Conservation (phyloP, 2,113 vertebrate species). For the Rhinopithecus roxellana region DNA sequence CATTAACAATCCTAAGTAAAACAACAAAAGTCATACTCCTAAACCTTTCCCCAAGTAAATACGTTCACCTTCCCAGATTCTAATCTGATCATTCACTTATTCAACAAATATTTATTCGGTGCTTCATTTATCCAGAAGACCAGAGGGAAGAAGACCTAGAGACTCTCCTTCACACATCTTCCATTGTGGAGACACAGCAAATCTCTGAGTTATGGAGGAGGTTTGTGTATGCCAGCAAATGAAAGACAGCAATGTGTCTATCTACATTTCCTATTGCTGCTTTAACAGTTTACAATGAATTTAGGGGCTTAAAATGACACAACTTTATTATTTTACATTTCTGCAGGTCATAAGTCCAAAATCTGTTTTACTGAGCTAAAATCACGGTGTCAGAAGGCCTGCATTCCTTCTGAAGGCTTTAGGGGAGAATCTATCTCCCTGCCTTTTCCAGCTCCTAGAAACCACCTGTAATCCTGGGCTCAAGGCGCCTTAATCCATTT, state of each 20-base stretch:
- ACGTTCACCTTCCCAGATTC: neutral
- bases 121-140: neutral
- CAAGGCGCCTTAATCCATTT: neutral
- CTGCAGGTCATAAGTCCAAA: neutral
- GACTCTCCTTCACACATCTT: accelerated
- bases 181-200: neutral
- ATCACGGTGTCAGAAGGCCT: neutral
- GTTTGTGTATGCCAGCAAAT: neutral
- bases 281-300: neutral
- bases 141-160: neutral
- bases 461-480: neutral
- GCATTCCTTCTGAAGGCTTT: neutral
- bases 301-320: neutral
- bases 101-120: neutral
- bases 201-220: neutral
- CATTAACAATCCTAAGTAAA: neutral
- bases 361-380: neutral
- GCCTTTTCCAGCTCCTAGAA: neutral
- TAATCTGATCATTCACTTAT: neutral
- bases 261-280: neutral
- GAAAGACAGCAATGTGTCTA: neutral
- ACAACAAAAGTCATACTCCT: neutral
- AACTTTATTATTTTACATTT: neutral
- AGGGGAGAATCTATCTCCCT: neutral
- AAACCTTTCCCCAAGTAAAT: neutral